Conservation (phyloP, 2,888 invertebrate species). For the Perdita meconis region DNA sequence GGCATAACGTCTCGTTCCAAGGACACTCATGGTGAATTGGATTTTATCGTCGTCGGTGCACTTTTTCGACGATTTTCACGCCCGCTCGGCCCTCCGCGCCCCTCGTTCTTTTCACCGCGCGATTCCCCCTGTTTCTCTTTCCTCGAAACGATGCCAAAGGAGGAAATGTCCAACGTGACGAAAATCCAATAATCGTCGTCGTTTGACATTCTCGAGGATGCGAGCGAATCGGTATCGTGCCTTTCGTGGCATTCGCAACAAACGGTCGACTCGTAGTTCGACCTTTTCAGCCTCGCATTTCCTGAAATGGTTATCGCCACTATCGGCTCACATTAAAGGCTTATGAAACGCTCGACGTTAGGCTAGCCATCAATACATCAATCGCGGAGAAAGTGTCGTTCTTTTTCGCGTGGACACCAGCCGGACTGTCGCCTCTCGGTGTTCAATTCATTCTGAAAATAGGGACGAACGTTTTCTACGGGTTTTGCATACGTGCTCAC, state of each 20-base stretch:
- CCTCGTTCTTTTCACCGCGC: background rate
- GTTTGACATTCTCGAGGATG: slow-evolving; percentile 44
- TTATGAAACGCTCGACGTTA: slow-evolving; percentile 50
- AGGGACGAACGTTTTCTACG: slow-evolving; percentile 15
- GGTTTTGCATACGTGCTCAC: background rate
- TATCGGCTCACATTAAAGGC: slow-evolving; percentile 53
- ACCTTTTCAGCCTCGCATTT: slow-evolving; percentile 60
- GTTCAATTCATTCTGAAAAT: slow-evolving; percentile 14
- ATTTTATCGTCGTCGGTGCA: background rate
- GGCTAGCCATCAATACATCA: slow-evolving; percentile 43
- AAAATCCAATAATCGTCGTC: slow-evolving; percentile 29
- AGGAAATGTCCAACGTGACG: background rate
- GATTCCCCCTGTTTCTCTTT: background rate
- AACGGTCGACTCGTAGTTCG: slow-evolving; percentile 32
- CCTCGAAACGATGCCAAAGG: background rate
- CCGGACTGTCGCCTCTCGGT: slow-evolving; percentile 10
- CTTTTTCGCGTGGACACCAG: slow-evolving; percentile 17
- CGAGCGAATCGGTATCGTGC: slow-evolving; percentile 37
- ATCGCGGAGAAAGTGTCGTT: slow-evolving; percentile 32
- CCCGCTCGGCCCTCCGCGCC: background rate
- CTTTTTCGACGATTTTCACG: background rate
- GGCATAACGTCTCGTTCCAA: slow-evolving; percentile 8
- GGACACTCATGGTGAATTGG: background rate
- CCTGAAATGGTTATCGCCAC: slow-evolving; percentile 49
- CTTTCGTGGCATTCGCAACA: slow-evolving; percentile 39